Evolutionary conservation across 2,113 vertebrate species (phyloP), one percentile per base, ranked within the genome.

Genomic region (Mastomys coucha): DNA sequence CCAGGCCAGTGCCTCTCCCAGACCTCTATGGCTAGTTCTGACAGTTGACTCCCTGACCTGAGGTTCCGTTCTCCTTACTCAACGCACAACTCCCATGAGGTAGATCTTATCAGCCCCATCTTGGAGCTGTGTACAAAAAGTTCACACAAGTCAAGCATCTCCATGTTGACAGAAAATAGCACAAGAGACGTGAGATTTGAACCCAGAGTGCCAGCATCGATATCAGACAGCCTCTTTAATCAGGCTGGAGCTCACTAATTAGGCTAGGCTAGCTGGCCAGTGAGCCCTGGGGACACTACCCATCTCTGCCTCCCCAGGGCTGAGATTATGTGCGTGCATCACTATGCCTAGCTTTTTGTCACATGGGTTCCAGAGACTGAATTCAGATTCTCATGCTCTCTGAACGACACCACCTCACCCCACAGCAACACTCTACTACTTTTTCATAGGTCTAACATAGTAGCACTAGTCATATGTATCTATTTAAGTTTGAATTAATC

Each of bases 401-500:
- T 39, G 69, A 51, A 28, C 86, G 72, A 49, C 2, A 8, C 31
- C 22, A 56, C 12, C 36, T 53, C 69, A 19, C 87, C 36, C 12
- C 58, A 63, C 39, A 49, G 49, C 12, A 45, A 5, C 49, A 73
- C 58, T 94, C 70, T 58, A 8, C 63, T 51, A 16, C 75, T 45
- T 76, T 95, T 73, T 33, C 45, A 36, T 77, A 49, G 69, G 45
- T 91, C 56, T 39, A 69, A 76, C 33, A 67, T 1, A 80, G 20
- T 69, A 84, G 78, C 60, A 72, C 42, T 49, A 42, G 39, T 58
- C 39, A 78, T 56, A 24, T 11, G 5, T 73, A n/a, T 72, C 69
- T 87, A 77, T 91, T 89, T 95, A 86, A 60, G 53, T 89, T 87
- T 58, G 72, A 95, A 75, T 92, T 70, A 65, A 85, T 60, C 70